Base-by-base conservation (phyloP, 2,797 vertebrate genomes). In the Telmatherina bonti region DNA sequence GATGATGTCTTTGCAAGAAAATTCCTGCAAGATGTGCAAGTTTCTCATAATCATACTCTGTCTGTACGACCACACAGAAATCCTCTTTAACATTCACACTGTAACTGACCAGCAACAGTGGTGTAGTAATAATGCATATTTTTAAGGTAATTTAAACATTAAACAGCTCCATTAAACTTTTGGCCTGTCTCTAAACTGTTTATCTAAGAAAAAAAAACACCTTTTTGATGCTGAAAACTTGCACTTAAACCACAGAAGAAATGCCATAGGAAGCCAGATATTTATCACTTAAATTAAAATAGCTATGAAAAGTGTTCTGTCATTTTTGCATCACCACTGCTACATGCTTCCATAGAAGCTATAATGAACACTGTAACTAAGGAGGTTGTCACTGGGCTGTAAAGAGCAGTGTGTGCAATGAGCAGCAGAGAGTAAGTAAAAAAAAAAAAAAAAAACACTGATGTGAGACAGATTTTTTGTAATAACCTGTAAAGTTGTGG, bases 401-500 rank as follows among this genome's bases (percentile, higher is more conserved):
- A 75, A 59, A 67, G 22, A 57, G n/a, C 3, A 35, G 30, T 35
- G 5, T 47, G 12, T 61, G 24, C 15, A 22, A 11, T 20, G 31
- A 63, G n/a, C 31, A 53, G 33, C 56, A 57, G 55, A 2, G 57
- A 56, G n/a, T 38, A 30, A n/a, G n/a, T n/a, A n/a, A n/a, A n/a
- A n/a, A n/a, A n/a, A n/a, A n/a, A n/a, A n/a, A n/a, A n/a, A n/a
- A 59, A 67, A 18, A 18, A 49, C 3, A 43, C 55, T 58, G 3
- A 56, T 13, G 5, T 65, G 8, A 51, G 43, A 62, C 5, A 41
- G 55, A 56, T 18, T 10, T 29, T 53, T 53, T 55, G 66, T 67
- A 66, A 72, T 73, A 22, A 59, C 36, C 43, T 51, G 1, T 13
- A 74, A 62, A 70, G 15, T 54, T 68, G 20, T 45, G 24, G 18